Evolutionary conservation across 2,888 invertebrate genomes (phyloP), one percentile per base, ranked within the genome.

Genomic region (Celastrina argiolus): DNA sequence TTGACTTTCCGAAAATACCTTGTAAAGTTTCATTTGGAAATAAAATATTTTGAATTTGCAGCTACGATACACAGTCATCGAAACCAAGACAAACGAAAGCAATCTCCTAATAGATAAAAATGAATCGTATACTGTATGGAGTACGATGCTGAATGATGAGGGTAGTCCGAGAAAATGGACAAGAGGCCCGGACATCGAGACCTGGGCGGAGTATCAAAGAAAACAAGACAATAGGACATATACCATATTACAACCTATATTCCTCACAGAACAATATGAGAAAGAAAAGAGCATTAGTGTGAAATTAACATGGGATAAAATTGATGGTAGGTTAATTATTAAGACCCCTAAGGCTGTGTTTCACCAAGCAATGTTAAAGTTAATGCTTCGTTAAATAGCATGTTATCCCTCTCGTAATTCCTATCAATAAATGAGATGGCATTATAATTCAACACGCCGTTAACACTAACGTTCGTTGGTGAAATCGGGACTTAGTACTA

Each of bases 271-370:
- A 12, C 63, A 59, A 28, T 71, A 71, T 39, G 67, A 66, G 1
- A 66, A 66, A 10, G 61, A 66, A 5, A 66, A 61, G 28, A 31
- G 65, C n/a, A 71, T 78, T 26, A 66, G 69, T 28, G 77, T 72
- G 2, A 42, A 63, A 18, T 71, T 80, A 31, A 68, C 70, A 22
- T 80, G 79, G 79, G 74, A 77, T 39, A 68, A 70, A 7, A 76
- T 69, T 67, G 80, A 79, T 67, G 78, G 88, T 87, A n/a, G n/a
- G n/a, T n/a, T n/a, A 69, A 79, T 22, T 79, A 58, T 65, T 42
- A 12, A n/a, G n/a, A n/a, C n/a, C n/a, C n/a, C n/a, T n/a, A n/a
- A n/a, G n/a, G n/a, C n/a, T n/a, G n/a, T n/a, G n/a, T n/a, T n/a
- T n/a, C n/a, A n/a, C n/a, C n/a, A n/a, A n/a, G n/a, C n/a, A n/a